A percentile compares a stretch with the other conserved stretches of the same genome.
Evolutionary conservation across 1,140 invertebrate species (phyloP).

Genomic region (Apis cerana): DNA sequence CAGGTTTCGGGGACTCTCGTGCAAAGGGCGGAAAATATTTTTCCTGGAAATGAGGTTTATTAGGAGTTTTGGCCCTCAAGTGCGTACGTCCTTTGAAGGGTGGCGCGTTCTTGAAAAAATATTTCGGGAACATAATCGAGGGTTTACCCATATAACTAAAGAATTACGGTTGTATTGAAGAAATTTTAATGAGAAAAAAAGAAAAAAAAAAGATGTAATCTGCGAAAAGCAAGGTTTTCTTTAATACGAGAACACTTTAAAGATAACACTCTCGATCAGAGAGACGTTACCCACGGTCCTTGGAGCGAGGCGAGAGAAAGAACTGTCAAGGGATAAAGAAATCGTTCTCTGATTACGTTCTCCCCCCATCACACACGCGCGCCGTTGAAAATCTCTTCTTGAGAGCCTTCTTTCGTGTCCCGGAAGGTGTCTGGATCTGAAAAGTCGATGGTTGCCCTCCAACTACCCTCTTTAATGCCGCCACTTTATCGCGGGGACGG

Average conservation of each 20-base stretch:
- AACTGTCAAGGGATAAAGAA: conserved; percentile 31
- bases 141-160: background rate
- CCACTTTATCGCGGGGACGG: conserved; percentile 10
- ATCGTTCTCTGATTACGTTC: conserved; percentile 34
- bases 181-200: background rate
- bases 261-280: conserved; percentile 22
- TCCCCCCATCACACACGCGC: background rate
- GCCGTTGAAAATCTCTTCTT: background rate
- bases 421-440: background rate
- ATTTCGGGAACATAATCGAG: background rate
- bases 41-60: conserved; percentile 15
- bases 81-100: background rate
- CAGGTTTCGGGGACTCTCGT: background rate
- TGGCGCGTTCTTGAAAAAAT: background rate
- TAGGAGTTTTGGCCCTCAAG: background rate
- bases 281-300: background rate
- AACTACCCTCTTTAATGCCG: conserved; percentile 18
- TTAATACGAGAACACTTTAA: too few relatives aligned
- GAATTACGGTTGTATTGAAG: too few relatives aligned
- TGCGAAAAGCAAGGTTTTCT: background rate
- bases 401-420: background rate
- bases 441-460: conserved; percentile 3
- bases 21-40: conserved; percentile 20
- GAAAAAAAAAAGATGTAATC: background rate
- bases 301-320: background rate